These are phyloP conservation scores for Dasypolia templi DNA, from an alignment of 2,888 invertebrate species.

Conservation along the genomic window DNA sequence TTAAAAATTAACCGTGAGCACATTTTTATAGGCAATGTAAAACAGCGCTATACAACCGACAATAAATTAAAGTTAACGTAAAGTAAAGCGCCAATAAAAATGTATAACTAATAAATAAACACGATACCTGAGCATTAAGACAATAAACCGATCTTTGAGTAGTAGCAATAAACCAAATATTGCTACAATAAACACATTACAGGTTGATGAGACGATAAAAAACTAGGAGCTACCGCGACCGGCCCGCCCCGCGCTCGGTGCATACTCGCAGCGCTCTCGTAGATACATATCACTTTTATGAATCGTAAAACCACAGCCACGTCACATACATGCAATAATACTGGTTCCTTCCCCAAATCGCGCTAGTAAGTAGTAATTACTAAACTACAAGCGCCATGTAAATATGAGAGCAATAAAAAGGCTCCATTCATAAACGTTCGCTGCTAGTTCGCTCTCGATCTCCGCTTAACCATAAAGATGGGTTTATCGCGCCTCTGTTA, in stretches of 20 bases:
- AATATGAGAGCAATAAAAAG: constrained; percentile 89
- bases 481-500: constrained; percentile 88
- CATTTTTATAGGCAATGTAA: constrained; percentile 90
- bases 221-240: constrained; percentile 68
- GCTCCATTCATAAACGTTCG: constrained; percentile 87
- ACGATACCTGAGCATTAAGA: constrained; percentile 89
- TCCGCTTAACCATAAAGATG: constrained; percentile 88
- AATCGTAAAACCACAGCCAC: constrained; percentile 85
- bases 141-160: constrained; percentile 89
- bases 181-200: constrained; percentile 90
- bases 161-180: constrained; percentile 90
- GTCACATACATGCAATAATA: constrained; percentile 86
- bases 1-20: constrained; percentile 89
- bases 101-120: constrained; percentile 91
- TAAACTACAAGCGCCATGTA: constrained; percentile 85
- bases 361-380: constrained; percentile 86
- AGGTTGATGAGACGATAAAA: constrained; percentile 88
- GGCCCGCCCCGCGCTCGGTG: constrained; percentile 63
- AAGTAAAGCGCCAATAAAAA: constrained; percentile 90
- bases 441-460: constrained; percentile 87
- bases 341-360: constrained; percentile 87
- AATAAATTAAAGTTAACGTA: constrained; percentile 90
- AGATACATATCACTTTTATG: constrained; percentile 88
- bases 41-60: constrained; percentile 88
- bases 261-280: constrained; percentile 73